Percentiles rank a stretch among this genome's conserved stretches.
phyloP scores from a whole-genome alignment of 2,888 invertebrate species.

The Acheta domesticus region DNA sequence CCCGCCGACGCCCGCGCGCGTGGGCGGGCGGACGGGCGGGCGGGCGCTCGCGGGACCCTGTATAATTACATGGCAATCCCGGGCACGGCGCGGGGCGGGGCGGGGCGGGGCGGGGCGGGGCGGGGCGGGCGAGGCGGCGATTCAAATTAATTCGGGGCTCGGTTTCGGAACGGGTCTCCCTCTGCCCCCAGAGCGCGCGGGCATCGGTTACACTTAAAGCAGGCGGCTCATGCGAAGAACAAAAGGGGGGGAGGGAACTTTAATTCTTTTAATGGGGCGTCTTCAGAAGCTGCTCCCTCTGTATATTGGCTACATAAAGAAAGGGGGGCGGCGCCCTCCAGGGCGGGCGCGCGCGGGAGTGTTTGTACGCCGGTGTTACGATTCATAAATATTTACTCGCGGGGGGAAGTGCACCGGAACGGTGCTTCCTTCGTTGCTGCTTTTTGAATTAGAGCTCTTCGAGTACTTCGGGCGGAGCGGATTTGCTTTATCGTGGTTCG shows the following conservation, averaged over 20 bases:
- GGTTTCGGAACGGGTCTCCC: background rate
- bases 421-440: no score
- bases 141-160: background rate
- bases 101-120: no score
- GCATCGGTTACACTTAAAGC: background rate
- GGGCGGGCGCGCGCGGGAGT: background rate
- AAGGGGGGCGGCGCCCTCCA: background rate
- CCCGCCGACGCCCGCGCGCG: no score
- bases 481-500: no score
- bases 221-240: background rate
- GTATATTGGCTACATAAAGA: slow-evolving; percentile 18
- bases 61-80: slow-evolving; percentile 18
- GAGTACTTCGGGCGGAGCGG: no score
- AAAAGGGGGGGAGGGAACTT: background rate
- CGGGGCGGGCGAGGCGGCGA: background rate
- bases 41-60: background rate
- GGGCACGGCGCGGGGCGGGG: background rate
- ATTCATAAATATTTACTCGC: slow-evolving; percentile 2
- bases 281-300: background rate
- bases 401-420: no score
- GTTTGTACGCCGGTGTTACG: background rate
- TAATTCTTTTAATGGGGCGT: background rate
- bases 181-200: background rate
- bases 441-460: no score
- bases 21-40: no score